Conservation (phyloP, 1,140 invertebrate genomes). For the Drosophila bocqueti region DNA sequence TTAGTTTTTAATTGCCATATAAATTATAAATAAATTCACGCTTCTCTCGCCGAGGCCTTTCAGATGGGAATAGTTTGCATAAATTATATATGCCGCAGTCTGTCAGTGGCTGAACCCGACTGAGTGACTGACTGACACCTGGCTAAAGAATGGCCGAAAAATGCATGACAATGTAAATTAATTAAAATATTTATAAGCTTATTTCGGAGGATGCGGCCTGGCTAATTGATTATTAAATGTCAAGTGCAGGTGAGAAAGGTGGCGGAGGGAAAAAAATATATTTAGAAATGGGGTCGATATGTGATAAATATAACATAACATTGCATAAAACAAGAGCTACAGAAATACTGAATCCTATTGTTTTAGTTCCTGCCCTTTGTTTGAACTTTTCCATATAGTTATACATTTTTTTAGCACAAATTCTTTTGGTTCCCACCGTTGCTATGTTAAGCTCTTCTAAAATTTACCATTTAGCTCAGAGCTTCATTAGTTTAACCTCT, state of each 20-base stretch:
- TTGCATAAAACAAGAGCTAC: neutral
- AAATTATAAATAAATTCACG: conserved; percentile 79
- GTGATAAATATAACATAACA: no score
- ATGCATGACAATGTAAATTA: conserved; percentile 69
- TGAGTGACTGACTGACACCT: conserved; percentile 36
- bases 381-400: neutral
- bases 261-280: neutral
- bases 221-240: conserved; percentile 68
- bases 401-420: neutral
- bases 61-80: conserved; percentile 68
- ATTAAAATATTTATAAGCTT: conserved; percentile 78
- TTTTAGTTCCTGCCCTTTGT: no score
- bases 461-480: conserved; percentile 19
- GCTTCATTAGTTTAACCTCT: conserved; percentile 41
- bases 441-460: conserved; percentile 1
- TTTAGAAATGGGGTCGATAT: neutral
- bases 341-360: neutral
- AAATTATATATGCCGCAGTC: conserved; percentile 54
- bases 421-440: conserved; percentile 6
- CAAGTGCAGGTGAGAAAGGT: conserved; percentile 46
- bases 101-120: conserved; percentile 14
- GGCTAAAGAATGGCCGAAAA: conserved; percentile 16
- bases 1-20: conserved; percentile 82
- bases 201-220: conserved; percentile 18
- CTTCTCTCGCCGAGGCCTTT: conserved; percentile 31